A percentile compares a stretch with the other conserved stretches of the same genome.
phyloP scores from a whole-genome alignment of 2,797 vertebrate species.

The Smutsia gigantea region DNA sequence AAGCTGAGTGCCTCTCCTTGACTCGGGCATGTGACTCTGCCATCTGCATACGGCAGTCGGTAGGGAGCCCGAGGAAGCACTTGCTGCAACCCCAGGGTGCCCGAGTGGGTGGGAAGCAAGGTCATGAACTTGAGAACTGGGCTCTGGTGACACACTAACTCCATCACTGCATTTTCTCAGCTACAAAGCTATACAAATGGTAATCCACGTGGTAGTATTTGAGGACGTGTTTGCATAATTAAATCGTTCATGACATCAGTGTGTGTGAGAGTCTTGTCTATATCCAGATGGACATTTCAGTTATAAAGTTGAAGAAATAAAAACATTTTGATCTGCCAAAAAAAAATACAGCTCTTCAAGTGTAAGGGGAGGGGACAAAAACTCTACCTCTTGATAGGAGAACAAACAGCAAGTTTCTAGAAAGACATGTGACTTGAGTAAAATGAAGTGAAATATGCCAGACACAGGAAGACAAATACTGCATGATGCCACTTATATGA shows the following conservation, averaged over 20 bases:
- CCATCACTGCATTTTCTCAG: neutral
- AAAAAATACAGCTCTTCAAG: neutral
- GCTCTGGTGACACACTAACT: neutral
- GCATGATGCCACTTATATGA: neutral
- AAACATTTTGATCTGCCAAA: neutral
- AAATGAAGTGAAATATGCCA: neutral
- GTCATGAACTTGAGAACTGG: neutral
- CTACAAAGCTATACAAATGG: neutral
- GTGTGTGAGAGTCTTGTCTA: neutral
- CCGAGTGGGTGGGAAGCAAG: neutral
- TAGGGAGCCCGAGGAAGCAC: neutral
- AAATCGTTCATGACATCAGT: neutral
- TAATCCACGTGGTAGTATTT: neutral
- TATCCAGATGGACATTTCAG: neutral
- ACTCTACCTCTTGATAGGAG: neutral
- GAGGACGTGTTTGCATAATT: neutral
- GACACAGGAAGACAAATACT: neutral
- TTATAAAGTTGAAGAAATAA: neutral
- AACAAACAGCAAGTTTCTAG: neutral
- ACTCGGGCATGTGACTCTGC: neutral
- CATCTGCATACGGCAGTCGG: neutral
- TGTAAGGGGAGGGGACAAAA: neutral
- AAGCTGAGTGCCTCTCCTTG: neutral
- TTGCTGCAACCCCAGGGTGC: neutral
- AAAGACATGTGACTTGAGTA: neutral